Conservation (phyloP, 2,113 vertebrate species). For the Salvelinus sp. region DNA sequence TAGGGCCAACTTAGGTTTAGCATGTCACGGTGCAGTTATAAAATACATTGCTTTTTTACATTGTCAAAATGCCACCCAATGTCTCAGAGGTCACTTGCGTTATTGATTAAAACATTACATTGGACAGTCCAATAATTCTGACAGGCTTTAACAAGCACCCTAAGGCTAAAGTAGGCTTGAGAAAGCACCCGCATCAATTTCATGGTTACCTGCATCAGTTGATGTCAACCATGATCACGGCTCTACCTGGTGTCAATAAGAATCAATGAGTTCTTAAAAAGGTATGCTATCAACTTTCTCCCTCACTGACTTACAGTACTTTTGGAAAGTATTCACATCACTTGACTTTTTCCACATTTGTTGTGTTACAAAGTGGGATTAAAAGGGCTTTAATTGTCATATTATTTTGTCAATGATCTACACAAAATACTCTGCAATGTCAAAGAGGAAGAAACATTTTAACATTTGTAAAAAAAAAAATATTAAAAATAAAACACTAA, state of each 20-base stretch:
- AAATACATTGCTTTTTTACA: neutral
- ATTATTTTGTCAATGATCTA: too few species aligned
- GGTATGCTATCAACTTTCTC: neutral
- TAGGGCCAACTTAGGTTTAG: neutral
- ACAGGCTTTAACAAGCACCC: conserved; percentile 8
- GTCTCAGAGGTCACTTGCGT: conserved; percentile 5
- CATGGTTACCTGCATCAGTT: neutral
- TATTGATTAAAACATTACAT: conserved; percentile 19
- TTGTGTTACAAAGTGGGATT: too few species aligned
- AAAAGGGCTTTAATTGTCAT: too few species aligned
- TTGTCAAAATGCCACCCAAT: conserved; percentile 1
- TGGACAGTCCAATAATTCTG: conserved; percentile 22
- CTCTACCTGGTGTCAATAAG: neutral
- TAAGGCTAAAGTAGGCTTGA: neutral
- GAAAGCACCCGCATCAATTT: neutral
- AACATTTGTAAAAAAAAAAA: too few species aligned
- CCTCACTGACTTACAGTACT: neutral
- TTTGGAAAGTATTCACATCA: too few species aligned
- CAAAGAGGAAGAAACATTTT: too few species aligned
- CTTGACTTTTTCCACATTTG: too few species aligned
- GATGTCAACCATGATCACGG: neutral
- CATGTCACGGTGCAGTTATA: neutral
- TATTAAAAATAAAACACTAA: too few species aligned
- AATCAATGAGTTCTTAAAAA: neutral
- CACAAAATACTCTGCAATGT: too few species aligned